These are phyloP conservation scores for Drosophila mercatorum DNA, from an alignment of 2,888 invertebrate species.

Conservation along the genomic window DNA sequence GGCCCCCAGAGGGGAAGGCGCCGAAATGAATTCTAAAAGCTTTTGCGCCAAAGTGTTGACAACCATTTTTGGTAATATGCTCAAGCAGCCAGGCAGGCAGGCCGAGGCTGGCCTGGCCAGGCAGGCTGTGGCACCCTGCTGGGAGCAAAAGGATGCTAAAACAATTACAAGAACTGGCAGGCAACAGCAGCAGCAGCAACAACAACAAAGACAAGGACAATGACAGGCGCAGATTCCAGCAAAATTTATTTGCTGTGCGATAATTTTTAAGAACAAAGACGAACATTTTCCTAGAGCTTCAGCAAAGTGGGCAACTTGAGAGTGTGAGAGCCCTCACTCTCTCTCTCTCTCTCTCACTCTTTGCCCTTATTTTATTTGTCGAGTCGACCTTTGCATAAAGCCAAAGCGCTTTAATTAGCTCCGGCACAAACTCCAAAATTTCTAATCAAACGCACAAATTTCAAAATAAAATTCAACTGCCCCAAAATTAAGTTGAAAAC, in stretches of 20 bases:
- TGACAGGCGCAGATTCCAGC: slow-evolving; percentile 67
- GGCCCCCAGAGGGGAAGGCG: slow-evolving; percentile 28
- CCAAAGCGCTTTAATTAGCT: slow-evolving; percentile 57
- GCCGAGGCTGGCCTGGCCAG: slow-evolving; percentile 6
- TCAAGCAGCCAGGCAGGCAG: slow-evolving; percentile 38
- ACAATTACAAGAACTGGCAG: slow-evolving; percentile 58
- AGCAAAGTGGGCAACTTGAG: slow-evolving; percentile 16
- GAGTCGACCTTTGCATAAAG: slow-evolving; percentile 35
- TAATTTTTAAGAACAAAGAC: slow-evolving; percentile 72
- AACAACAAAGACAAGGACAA: slow-evolving; percentile 48
- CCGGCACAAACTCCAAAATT: slow-evolving; percentile 14
- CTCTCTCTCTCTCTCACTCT: too few species aligned
- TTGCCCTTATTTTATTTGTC: slow-evolving; percentile 9
- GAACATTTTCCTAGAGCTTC: slow-evolving; percentile 47
- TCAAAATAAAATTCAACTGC: not conserved
- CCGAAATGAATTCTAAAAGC: slow-evolving; percentile 67
- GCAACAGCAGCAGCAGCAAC: slow-evolving; percentile 23
- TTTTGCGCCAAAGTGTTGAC: slow-evolving; percentile 72
- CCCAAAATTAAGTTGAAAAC: slow-evolving; percentile 2
- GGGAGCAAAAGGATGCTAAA: slow-evolving; percentile 62
- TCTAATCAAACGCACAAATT: slow-evolving; percentile 9
- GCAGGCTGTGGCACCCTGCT: slow-evolving; percentile 32
- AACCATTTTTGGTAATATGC: slow-evolving; percentile 71
- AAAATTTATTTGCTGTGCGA: slow-evolving; percentile 73
- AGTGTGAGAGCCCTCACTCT: not conserved